Base-by-base conservation (phyloP, 2,888 invertebrate genomes). In the Tigriopus californicus region DNA sequence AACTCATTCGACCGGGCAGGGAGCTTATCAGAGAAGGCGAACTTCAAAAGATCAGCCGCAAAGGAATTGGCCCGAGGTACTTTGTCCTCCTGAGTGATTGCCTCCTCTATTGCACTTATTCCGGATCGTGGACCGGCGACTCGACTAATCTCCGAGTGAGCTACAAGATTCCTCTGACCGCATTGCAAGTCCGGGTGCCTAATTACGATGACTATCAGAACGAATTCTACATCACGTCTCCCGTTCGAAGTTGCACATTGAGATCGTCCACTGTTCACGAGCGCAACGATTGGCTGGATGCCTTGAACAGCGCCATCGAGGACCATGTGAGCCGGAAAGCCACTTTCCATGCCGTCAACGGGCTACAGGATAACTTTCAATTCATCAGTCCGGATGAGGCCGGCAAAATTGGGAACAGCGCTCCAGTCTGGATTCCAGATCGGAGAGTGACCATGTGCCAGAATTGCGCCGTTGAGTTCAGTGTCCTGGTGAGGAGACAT, bases 391-490 rank as follows among this genome's bases (percentile, higher is more conserved):
- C 24, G n/a, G 49, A 33, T 20, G 33, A 49, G 25, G 22, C n/a
- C 49, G 22, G 41, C 13, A 22, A 46, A n/a, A 18, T 58, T 12
- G 58, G 58, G n/a, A 47, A 49, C n/a, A 25, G 25, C 24, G 77
- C 77, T 15, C 78, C 79, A 1, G 72, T 77, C 20, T 78, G 78
- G 78, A 73, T 77, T 44, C 77, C 75, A 15, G 78, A 78, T 66
- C 69, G 71, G n/a, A 68, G 77, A 41, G 78, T 78, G 2, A 78
- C 79, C 2, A 79, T 78, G 74, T 81, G 81, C 66, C 80, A 80
- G 73, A 68, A 76, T 33, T 81, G 81, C 68, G 76, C 77, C 12
- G 72, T 74, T 13, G 76, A 77, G 65, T 81, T 81, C 68, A 79
- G 79, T 1, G 73, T 80, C 12, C 77, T 78, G 63, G 79, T 77